Evolutionary conservation across 2,113 vertebrate genomes (phyloP).

Genomic region (Calidris pygmaea): DNA sequence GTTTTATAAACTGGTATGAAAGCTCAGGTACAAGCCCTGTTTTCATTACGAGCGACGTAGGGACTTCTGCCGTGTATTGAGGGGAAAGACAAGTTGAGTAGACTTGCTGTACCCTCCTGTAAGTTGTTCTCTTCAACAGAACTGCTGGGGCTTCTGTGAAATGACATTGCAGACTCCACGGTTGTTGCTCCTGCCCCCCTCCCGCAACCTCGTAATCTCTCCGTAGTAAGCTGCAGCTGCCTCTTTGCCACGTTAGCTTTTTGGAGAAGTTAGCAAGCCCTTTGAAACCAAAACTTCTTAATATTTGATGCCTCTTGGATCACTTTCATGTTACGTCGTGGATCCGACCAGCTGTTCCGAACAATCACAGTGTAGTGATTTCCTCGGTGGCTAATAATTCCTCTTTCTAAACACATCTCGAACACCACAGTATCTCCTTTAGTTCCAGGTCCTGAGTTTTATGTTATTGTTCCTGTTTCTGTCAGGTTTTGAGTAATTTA

Average conservation of each 20-base stretch:
- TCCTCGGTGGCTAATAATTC: conserved; percentile 6
- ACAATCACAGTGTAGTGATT: conserved; percentile 2
- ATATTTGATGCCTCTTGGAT: conserved; percentile 28
- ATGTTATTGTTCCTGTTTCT: neutral
- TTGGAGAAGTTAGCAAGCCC: conserved; percentile 3
- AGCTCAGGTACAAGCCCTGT: neutral
- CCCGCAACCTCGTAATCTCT: neutral
- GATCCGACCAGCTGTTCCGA: conserved; percentile 17
- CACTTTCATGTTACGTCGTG: conserved; percentile 1
- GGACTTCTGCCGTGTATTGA: neutral
- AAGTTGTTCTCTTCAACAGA: neutral
- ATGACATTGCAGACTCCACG: neutral
- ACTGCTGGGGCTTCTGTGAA: neutral
- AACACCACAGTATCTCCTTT: conserved; percentile 9
- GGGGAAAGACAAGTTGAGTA: neutral
- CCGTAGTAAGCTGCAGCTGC: conserved; percentile 35
- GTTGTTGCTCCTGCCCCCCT: neutral
- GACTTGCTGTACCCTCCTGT: neutral
- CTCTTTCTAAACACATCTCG: conserved; percentile 25
- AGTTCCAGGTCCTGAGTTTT: conserved; percentile 22
- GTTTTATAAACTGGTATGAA: neutral
- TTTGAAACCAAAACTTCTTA: conserved; percentile 59
- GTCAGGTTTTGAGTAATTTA: conserved; percentile 21
- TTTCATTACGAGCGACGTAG: neutral
- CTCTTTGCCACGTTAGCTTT: conserved; percentile 4